These are phyloP conservation scores for Gryllus bimaculatus DNA, from an alignment of 1,140 invertebrate species.

Conservation along the genomic window DNA sequence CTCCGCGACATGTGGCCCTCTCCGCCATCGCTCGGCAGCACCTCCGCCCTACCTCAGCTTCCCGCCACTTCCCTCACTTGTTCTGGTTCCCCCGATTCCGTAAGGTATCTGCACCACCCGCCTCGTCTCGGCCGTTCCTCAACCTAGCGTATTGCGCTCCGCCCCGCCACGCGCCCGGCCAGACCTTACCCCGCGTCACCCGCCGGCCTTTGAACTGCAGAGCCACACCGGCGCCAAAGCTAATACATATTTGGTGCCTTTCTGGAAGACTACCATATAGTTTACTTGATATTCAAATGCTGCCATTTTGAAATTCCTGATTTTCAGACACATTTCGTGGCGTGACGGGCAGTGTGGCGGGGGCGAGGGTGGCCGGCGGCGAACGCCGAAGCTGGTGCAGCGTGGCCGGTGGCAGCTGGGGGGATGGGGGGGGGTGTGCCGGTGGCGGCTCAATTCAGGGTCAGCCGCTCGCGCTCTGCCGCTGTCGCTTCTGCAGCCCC, in stretches of 20 bases:
- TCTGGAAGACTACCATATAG: constrained; percentile 4
- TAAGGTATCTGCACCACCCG: no score
- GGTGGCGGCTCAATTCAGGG: neutral
- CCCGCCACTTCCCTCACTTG: no score
- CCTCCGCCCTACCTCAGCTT: no score
- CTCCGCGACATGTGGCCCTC: no score
- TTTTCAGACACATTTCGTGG: neutral
- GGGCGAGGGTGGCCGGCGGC: no score
- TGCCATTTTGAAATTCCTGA: constrained; percentile 4
- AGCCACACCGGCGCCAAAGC: neutral
- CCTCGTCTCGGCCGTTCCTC: no score
- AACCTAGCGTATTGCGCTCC: no score
- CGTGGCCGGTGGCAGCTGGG: neutral
- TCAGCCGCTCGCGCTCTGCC: neutral
- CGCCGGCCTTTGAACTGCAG: neutral
- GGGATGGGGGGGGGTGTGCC: neutral
- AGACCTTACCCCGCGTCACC: neutral
- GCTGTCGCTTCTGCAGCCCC: neutral
- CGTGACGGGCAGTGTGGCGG: neutral
- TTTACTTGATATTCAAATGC: constrained; percentile 1
- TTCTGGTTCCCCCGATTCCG: no score
- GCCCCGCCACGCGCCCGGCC: no score
- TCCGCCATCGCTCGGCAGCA: no score
- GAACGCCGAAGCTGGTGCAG: neutral
- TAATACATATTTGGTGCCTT: constrained; percentile 5